Conservation (phyloP, 2,113 vertebrate genomes). For the Halichoeres trimaculatus region DNA sequence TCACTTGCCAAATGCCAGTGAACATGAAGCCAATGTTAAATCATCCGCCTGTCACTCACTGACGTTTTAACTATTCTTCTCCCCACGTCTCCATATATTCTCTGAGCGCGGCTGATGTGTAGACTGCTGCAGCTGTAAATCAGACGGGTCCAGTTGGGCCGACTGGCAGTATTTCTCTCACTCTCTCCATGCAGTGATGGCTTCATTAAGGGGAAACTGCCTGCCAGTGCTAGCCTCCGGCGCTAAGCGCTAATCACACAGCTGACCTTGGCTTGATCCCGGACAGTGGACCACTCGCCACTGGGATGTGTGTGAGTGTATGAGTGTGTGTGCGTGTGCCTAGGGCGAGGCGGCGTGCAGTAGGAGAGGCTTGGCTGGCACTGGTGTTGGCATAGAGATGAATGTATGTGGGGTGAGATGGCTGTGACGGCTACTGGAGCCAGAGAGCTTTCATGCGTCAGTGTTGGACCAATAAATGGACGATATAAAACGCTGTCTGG, state of each 20-base stretch:
- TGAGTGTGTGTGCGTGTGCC: conserved; percentile 1
- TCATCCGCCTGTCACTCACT: conserved; percentile 50
- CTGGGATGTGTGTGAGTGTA: conserved; percentile 24
- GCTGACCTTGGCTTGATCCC: conserved; percentile 69
- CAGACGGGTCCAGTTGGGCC: conserved; percentile 61
- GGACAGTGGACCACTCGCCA: conserved; percentile 52
- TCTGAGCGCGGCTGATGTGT: conserved; percentile 55
- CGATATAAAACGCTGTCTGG: not conserved
- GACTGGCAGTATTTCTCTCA: conserved; percentile 64
- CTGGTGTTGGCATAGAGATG: conserved; percentile 31
- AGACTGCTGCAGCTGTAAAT: conserved; percentile 64
- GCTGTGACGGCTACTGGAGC: conserved; percentile 1
- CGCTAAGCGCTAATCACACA: conserved; percentile 65
- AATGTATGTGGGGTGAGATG: conserved; percentile 5
- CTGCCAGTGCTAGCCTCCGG: conserved; percentile 61
- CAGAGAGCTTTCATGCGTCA: not conserved
- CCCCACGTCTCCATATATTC: conserved; percentile 47
- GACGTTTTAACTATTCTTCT: conserved; percentile 54
- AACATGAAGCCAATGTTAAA: conserved; percentile 25
- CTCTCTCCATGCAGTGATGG: conserved; percentile 58
- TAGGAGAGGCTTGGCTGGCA: conserved; percentile 15
- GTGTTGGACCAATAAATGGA: not conserved
- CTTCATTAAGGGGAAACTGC: conserved; percentile 67
- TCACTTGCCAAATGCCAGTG: conserved; percentile 27
- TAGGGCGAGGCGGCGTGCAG: not conserved